Evolutionary conservation across 2,797 vertebrate species (phyloP), one percentile per base, ranked within the genome.

Genomic region (Pseudomugil tenellus): DNA sequence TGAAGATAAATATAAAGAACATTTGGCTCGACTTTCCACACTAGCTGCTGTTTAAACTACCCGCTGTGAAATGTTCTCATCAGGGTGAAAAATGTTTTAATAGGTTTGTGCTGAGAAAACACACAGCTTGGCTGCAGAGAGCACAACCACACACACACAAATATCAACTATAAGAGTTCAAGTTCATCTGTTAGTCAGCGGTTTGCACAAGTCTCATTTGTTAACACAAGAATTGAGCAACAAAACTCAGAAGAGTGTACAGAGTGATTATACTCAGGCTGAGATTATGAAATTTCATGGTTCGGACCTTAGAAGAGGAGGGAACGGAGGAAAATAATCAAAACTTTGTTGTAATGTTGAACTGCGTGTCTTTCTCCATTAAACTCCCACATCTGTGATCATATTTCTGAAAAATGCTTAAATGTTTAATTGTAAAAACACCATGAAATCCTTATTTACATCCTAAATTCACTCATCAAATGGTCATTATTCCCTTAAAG

Each of bases 221-320:
- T 57, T 56, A 63, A 53, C 57, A 74, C n/a, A 35, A 19, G 57
- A 21, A 48, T 81, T 76, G 66, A 62, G 81, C 74, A 85, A 87
- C 62, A 52, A 26, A 1, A 19, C 1, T 51, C 6, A 34, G 59
- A 23, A 2, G n/a, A 28, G 28, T 39, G 11, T 56, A 26, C 14
- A 7, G 19, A 12, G 46, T 75, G 80, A 79, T 58, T 52, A 62
- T 74, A 60, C 63, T 73, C 46, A 72, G 69, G 41, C 17, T 29
- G 58, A 75, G 41, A 76, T 89, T 85, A 80, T 75, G 85, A 85
- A 89, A 88, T 70, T 60, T 76, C 53, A 58, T 28, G 59, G 25
- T 70, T 60, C 6, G 51, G 69, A 80, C 65, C 73, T 61, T 39
- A 29, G 7, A 53, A 62, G 58, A 58, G n/a, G n/a, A 28, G 23